Base-by-base conservation (phyloP, 2,113 vertebrate genomes). In the Phalacrocorax aristotelis region DNA sequence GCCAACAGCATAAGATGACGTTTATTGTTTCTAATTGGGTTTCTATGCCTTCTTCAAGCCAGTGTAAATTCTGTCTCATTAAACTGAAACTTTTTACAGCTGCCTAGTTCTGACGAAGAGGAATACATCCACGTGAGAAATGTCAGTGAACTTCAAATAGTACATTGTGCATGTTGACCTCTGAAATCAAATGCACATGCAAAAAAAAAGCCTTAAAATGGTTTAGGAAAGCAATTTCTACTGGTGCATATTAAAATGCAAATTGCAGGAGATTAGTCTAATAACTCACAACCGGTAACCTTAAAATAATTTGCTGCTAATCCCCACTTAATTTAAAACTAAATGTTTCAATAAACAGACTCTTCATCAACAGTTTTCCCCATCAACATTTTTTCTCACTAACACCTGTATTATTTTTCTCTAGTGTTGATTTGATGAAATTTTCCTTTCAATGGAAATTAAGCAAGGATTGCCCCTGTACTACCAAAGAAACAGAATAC, bases 261-360 rank as follows among this genome's bases (percentile, higher is more conserved):
- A 95, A 89, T 87, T 83, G 46, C n/a, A 76, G 22, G 14, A 93
- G 51, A 87, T 83, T 27, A 71, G 44, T 27, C 15, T 87, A 85
- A 46, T 65, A 93, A 85, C 46, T 90, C 25, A 27, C 25, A 91
- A 69, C 15, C 61, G 26, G 20, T 66, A 32, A 74, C 6, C 58
- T 90, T 93, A 94, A 91, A 93, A 77, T 91, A 70, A 75, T 55
- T 54, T 90, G 17, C 27, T 83, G 66, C 82, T 91, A 96, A 83
- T 80, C 29, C n/a, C 2, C 30, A 70, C 19, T 76, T 75, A 81
- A 60, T 68, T 91, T 72, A 82, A 94, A 94, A 25, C 1, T 3
- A 91, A 93, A 8, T 68, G 69, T 60, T 93, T 89, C 54, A 46
- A 89, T 51, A 87, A 90, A 38, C 10, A 64, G 27, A 55, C 6